These are phyloP conservation scores for Pegea sp. DNA, from an alignment of 23 tunicate genomes.

Conservation along the genomic window DNA sequence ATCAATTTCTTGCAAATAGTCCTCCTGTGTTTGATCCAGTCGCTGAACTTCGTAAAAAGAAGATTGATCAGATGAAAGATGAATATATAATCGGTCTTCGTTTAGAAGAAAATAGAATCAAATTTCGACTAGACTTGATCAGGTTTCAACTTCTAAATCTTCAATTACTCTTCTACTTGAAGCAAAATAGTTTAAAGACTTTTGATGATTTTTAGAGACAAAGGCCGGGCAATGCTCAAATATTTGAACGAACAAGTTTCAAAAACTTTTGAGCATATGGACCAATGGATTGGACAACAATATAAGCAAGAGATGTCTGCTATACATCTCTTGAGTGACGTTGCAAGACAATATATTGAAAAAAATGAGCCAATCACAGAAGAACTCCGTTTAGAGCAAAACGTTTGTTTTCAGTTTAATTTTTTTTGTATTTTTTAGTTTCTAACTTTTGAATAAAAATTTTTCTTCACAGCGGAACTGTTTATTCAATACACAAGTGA, in stretches of 20 bases:
- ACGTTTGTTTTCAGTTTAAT: constrained; percentile 12
- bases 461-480: too few species aligned
- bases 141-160: too few species aligned
- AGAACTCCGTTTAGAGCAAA: constrained; percentile 48
- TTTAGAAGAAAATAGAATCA: constrained; percentile 44
- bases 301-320: constrained; percentile 70
- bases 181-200: too few species aligned
- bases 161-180: too few species aligned
- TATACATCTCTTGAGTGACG: constrained; percentile 40
- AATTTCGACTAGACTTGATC: constrained; percentile 37
- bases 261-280: constrained; percentile 45
- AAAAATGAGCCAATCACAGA: constrained; percentile 15
- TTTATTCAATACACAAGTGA: too few species aligned
- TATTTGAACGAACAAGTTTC: constrained; percentile 26
- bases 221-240: constrained; percentile 15
- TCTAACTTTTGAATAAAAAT: background rate
- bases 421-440: background rate
- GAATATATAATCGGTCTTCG: constrained; percentile 54
- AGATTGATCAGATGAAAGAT: constrained; percentile 26
- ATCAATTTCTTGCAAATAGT: too few species aligned
- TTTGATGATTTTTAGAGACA: constrained; percentile 4
- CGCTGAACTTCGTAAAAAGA: constrained; percentile 54
- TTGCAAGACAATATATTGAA: constrained; percentile 52
- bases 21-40: constrained; percentile 39
- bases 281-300: constrained; percentile 55